These are phyloP conservation scores for Notodonta ziczac DNA, from an alignment of 2,888 invertebrate genomes.

Conservation along the genomic window DNA sequence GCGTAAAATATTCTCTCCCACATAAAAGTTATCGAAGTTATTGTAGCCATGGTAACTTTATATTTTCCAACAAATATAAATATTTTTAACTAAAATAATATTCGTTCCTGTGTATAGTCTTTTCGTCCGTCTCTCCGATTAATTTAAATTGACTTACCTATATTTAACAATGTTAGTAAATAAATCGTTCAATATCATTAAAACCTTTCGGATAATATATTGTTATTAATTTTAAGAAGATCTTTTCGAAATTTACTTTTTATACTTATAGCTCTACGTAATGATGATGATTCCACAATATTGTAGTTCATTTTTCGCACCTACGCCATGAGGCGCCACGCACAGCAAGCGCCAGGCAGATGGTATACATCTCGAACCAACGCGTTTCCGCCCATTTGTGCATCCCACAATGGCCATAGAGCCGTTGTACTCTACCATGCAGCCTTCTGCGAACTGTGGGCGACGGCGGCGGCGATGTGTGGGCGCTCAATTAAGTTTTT, in stretches of 20 bases:
- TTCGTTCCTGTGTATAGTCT: too few species aligned
- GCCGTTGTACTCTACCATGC: slow-evolving; percentile 39
- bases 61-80: too few species aligned
- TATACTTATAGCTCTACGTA: not conserved
- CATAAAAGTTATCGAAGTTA: too few species aligned
- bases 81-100: too few species aligned
- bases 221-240: too few species aligned
- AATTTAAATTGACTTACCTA: too few species aligned
- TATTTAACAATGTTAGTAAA: too few species aligned
- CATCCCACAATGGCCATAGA: slow-evolving; percentile 74
- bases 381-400: slow-evolving; percentile 73
- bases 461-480: slow-evolving; percentile 62
- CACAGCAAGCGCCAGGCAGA: slow-evolving; percentile 14
- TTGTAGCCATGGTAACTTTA: too few species aligned
- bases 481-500: slow-evolving; percentile 70
- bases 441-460: slow-evolving; percentile 77
- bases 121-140: too few species aligned
- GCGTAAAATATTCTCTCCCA: too few species aligned
- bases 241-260: not conserved
- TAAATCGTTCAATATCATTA: too few species aligned
- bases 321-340: slow-evolving; percentile 8
- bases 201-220: too few species aligned
- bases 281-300: not conserved
- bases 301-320: slow-evolving; percentile 8
- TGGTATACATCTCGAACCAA: slow-evolving; percentile 35